Base-by-base conservation (phyloP, 1,140 invertebrate genomes). In the Saccostrea echinata region DNA sequence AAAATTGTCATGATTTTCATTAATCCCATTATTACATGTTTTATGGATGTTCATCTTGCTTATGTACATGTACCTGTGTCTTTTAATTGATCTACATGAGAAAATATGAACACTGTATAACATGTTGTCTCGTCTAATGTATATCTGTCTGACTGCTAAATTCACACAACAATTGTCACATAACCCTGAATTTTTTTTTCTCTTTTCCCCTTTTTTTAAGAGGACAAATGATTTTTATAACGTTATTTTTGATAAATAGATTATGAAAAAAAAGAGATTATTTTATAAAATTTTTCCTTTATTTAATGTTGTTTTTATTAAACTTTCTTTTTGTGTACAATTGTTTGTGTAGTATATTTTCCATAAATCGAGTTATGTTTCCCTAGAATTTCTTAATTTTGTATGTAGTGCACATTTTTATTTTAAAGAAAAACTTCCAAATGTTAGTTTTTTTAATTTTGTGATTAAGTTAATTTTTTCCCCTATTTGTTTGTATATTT, bases 11-110 rank as follows among this genome's bases (percentile, higher is more conserved):
- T 43, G 43, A 43, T 43, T 61, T 61, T 61, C n/a, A 21, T 61
- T 18, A 61, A 61, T n/a, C 6, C 16, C 55, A 57, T 57, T 18
- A 57, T 1, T 43, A 43, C 35, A 43, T 43, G 43, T 43, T 76
- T 18, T n/a, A 80, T 89, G 81, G 30, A 61, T 57, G 86, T 82
- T 55, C 24, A 43, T 61, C 27, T 90, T 64, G 33, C 61, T 87
- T 86, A 16, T 76, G 68, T 76, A 76, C 18, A 61, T 61, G 55
- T 57, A 55, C 53, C 1, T 55, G 55, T 43, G 43, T 43, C 43
- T 43, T 43, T 43, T 71, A 35, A 12, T 30, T 76, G 68, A 76
- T 35, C 27, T 76, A 30, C 27, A 24, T 35, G 68, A 13, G 13
- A 71, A 30, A 30, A 76, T 76, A 30, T 30, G 13, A 33, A 27